phyloP scores from a whole-genome alignment of 2,888 invertebrate species.

The Teleogryllus oceanicus region DNA sequence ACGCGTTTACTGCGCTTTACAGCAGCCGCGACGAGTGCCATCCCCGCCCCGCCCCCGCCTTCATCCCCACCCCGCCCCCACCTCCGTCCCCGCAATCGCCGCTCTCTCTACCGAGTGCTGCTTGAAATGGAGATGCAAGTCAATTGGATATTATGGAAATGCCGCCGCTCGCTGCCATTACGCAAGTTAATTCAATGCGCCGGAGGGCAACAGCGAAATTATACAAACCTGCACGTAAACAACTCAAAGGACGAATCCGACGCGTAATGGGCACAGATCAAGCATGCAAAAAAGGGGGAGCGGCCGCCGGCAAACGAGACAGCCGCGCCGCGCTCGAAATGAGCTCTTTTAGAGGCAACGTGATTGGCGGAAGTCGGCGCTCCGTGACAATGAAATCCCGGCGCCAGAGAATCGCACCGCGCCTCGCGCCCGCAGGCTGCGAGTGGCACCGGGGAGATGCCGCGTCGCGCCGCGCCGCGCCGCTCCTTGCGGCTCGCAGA shows the following conservation, averaged over 20 bases:
- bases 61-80: background rate
- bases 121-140: slow-evolving; percentile 33
- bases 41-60: background rate
- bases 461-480: too few relatives aligned
- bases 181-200: slow-evolving; percentile 29
- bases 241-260: background rate
- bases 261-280: slow-evolving; percentile 24
- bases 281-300: background rate
- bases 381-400: background rate
- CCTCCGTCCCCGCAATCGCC: background rate
- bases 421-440: too few relatives aligned
- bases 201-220: slow-evolving; percentile 23
- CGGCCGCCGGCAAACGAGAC: slow-evolving; percentile 20
- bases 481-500: too few relatives aligned
- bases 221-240: slow-evolving; percentile 19
- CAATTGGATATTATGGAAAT: slow-evolving; percentile 35
- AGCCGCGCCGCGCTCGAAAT: background rate
- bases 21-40: too few relatives aligned
- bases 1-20: too few relatives aligned
- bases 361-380: background rate
- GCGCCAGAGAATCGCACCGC: background rate
- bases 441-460: too few relatives aligned
- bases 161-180: slow-evolving; percentile 1
- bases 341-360: background rate
- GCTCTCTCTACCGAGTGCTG: background rate